Evolutionary conservation across 1,140 invertebrate genomes (phyloP), one percentile per base, ranked within the genome.

Genomic region (Calliphora vicina): DNA sequence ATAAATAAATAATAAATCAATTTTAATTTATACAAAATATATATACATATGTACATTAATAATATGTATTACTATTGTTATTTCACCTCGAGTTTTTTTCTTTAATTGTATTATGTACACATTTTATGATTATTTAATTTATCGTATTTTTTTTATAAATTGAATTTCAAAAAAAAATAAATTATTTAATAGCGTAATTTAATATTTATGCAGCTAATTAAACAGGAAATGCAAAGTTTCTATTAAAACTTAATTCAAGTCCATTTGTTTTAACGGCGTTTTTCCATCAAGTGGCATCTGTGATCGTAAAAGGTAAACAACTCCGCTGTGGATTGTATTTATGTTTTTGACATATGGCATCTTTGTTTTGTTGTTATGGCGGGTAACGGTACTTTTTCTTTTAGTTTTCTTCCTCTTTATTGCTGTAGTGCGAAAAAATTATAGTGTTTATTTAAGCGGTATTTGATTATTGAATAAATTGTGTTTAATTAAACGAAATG

Each of bases 21-120:
- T 78, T 43, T 74, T 78, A 43, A 78, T 78, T 78, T 78, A 78
- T 45, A 43, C 35, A 78, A 78, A 50, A 50, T 50, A 12, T 50
- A 1, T 13, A 50, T 50, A 50, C 42, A 43, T 6, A n/a, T n/a
- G n/a, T n/a, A n/a, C 6, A 35, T 35, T 35, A 35, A 35, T 35
- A 35, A 10, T 50, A 15, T 50, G 6, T 35, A 35, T 35, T 35
- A 6, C 1, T 35, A 2, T 35, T 35, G 35, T 35, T 35, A 35
- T 35, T 35, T 4, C 29, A 35, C 29, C 2, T 35, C 8, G 29
- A 4, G n/a, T 35, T 35, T 35, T 35, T 35, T 5, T 35, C 35
- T 35, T 35, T 35, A 35, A 35, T 35, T 35, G 6, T 5, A 35
- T 35, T 35, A 8, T 8, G 10, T 35, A 8, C 10, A 35, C 35